Percentiles rank a stretch among this genome's conserved stretches.
Evolutionary conservation across 53 echinoderm and acorn worm species (phyloP).

Genomic region (Temnopleurus reevesii): DNA sequence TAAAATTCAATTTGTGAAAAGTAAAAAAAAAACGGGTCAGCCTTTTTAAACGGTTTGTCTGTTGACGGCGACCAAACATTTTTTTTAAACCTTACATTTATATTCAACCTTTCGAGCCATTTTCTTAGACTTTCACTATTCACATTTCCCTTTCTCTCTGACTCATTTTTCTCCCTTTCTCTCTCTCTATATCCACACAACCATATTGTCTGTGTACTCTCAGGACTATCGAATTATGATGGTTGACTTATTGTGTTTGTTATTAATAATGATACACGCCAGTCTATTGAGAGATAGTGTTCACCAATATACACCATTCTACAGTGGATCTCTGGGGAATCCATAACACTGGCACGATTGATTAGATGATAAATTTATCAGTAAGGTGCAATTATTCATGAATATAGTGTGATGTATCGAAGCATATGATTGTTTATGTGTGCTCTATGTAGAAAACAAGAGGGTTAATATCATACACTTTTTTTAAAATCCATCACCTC

Average conservation of each 20-base stretch:
- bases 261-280: neutral
- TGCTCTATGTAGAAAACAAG: too few species aligned
- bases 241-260: slow-evolving; percentile 3
- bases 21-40: too few species aligned
- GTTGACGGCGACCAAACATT: too few species aligned
- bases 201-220: neutral
- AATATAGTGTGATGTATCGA: too few species aligned
- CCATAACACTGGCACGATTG: neutral
- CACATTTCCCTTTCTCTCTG: neutral
- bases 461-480: too few species aligned
- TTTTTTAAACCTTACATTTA: too few species aligned
- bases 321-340: neutral
- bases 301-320: neutral
- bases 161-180: too few species aligned
- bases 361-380: neutral
- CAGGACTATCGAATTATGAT: neutral
- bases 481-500: too few species aligned
- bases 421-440: too few species aligned
- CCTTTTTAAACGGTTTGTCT: too few species aligned
- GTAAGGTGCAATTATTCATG: neutral
- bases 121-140: neutral
- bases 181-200: neutral
- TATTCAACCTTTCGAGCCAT: neutral
- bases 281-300: neutral
- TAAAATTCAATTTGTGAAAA: too few species aligned